Conservation (phyloP, 2,888 invertebrate genomes). For the Agapostemon virescens region DNA sequence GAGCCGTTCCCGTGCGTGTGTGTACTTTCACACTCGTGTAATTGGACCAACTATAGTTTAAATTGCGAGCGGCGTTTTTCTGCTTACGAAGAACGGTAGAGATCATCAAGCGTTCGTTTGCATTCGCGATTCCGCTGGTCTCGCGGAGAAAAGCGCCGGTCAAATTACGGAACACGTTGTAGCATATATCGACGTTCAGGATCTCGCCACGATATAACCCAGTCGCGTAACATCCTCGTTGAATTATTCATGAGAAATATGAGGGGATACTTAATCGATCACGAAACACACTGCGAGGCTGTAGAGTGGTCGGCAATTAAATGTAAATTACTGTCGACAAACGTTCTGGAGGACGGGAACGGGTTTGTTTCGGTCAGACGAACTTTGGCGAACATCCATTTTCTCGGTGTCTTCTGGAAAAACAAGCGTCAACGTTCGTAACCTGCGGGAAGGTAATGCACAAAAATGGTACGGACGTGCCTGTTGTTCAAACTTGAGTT, state of each 20-base stretch:
- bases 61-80: slow-evolving; percentile 3
- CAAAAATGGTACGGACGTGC: slow-evolving; percentile 32
- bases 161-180: slow-evolving; percentile 39
- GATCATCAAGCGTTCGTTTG: background rate
- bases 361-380: background rate
- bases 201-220: slow-evolving; percentile 46
- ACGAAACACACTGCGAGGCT: slow-evolving; percentile 30
- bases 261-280: slow-evolving; percentile 64
- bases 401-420: background rate
- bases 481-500: slow-evolving; percentile 38
- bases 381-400: background rate
- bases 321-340: slow-evolving; percentile 54
- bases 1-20: background rate
- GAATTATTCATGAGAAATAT: slow-evolving; percentile 65
- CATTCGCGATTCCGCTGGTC: background rate
- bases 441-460: background rate
- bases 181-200: slow-evolving; percentile 30
- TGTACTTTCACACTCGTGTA: background rate
- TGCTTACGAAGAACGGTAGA: background rate
- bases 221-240: slow-evolving; percentile 36
- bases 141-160: background rate
- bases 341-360: slow-evolving; percentile 14
- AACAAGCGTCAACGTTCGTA: background rate
- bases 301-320: slow-evolving; percentile 57
- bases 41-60: background rate